A percentile compares a stretch with the other conserved stretches of the same genome.
phyloP scores from a whole-genome alignment of 2,888 invertebrate genomes.

The Drosophila percnosoma region DNA sequence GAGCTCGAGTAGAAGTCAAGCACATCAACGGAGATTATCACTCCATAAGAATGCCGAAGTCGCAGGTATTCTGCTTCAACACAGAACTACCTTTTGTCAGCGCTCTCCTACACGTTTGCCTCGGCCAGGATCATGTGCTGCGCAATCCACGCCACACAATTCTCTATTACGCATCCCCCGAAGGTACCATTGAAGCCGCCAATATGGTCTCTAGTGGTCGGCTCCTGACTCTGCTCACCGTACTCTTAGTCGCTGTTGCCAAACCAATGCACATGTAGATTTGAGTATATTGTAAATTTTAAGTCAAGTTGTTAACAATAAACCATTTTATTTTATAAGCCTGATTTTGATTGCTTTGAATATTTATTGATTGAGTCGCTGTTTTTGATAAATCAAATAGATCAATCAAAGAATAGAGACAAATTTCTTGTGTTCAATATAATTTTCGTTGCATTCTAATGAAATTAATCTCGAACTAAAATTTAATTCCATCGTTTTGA shows the following conservation, averaged over 20 bases:
- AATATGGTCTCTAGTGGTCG: neutral
- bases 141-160: neutral
- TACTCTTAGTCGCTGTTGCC: neutral
- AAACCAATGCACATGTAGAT: neutral
- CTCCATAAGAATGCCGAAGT: neutral
- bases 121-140: neutral
- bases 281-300: neutral
- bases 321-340: neutral
- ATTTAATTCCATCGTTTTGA: no score
- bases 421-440: no score
- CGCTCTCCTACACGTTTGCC: neutral
- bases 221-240: neutral
- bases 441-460: no score
- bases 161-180: neutral
- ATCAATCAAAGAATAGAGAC: no score
- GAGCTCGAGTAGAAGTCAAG: neutral
- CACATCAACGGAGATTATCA: neutral
- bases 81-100: neutral
- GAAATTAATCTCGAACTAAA: no score
- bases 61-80: constrained; percentile 6
- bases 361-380: neutral
- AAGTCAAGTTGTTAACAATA: neutral
- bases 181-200: neutral
- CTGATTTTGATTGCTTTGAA: neutral
- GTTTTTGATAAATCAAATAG: no score